Evolutionary conservation across 2,888 invertebrate species (phyloP).

Genomic region (Orgyia antiqua): DNA sequence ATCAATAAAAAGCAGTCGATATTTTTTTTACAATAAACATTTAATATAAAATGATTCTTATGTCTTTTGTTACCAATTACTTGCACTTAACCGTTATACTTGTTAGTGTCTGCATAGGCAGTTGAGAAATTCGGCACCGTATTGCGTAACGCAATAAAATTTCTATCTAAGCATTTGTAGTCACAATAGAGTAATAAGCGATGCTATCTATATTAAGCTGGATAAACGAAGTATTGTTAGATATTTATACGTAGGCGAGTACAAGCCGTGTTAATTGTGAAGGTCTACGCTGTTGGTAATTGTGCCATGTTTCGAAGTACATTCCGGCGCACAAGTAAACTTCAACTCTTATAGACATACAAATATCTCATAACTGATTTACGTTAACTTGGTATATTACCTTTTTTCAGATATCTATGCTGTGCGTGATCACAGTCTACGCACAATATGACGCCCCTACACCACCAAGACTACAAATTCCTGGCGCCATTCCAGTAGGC

Average conservation of each 20-base stretch:
- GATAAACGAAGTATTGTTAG: slow-evolving; percentile 28
- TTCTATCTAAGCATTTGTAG: slow-evolving; percentile 15
- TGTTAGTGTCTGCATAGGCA: too few relatives aligned
- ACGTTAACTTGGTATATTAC: too few relatives aligned
- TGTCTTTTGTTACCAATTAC: too few relatives aligned
- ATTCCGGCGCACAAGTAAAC: too few relatives aligned
- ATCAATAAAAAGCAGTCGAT: too few relatives aligned
- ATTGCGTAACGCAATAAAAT: too few relatives aligned
- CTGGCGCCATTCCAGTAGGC: slow-evolving; percentile 79
- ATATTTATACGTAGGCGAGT: slow-evolving; percentile 13
- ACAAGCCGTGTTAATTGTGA: slow-evolving; percentile 20
- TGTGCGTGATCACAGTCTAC: slow-evolving; percentile 71
- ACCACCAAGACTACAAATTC: slow-evolving; percentile 82
- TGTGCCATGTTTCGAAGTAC: slow-evolving; percentile 43
- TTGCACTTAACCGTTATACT: too few relatives aligned
- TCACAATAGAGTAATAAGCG: slow-evolving; percentile 30
- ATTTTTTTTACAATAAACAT: too few relatives aligned
- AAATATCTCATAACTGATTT: too few relatives aligned
- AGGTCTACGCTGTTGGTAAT: slow-evolving; percentile 52
- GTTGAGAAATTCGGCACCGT: too few relatives aligned
- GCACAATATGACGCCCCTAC: slow-evolving; percentile 74
- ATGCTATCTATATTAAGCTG: slow-evolving; percentile 30
- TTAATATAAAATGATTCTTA: too few relatives aligned
- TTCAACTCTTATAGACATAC: too few relatives aligned
- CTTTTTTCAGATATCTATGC: slow-evolving; percentile 66